Conservation (phyloP, 2,113 vertebrate genomes). For the Calyptommatus sinebrachiatus region DNA sequence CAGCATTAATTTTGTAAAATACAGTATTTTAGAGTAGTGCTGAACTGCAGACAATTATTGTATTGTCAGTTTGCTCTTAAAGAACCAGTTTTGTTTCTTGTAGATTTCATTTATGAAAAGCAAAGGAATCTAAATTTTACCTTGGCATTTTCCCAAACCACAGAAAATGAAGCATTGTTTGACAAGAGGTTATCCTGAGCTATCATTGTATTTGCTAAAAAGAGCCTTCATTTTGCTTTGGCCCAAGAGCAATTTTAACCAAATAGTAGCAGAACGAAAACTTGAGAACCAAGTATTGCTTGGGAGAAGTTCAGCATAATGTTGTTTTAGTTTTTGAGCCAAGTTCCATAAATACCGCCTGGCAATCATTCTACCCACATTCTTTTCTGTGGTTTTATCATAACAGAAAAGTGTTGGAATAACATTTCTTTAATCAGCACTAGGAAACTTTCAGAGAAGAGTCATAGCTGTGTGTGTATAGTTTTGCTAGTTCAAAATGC, state of each 20-base stretch:
- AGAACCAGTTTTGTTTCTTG: conserved; percentile 63
- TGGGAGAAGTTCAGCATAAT: conserved; percentile 36
- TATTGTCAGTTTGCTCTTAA: conserved; percentile 60
- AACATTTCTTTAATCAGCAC: background rate
- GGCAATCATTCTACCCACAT: background rate
- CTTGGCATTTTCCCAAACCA: conserved; percentile 62
- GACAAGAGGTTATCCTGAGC: conserved; percentile 60
- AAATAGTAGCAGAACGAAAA: conserved; percentile 41
- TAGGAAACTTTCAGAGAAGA: background rate
- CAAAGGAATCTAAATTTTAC: conserved; percentile 64
- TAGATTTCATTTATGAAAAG: conserved; percentile 54
- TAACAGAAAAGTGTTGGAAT: conserved; percentile 20
- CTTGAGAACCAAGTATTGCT: conserved; percentile 44
- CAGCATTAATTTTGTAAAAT: conserved; percentile 61
- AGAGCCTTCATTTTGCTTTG: conserved; percentile 46
- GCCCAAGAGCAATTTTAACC: conserved; percentile 28
- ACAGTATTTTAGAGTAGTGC: conserved; percentile 63
- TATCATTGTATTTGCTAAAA: conserved; percentile 56
- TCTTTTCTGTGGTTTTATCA: background rate
- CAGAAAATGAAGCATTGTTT: conserved; percentile 65
- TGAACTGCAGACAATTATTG: conserved; percentile 57
- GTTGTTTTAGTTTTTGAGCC: conserved; percentile 39
- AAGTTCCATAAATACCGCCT: conserved; percentile 37
- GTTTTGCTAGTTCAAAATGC: background rate
- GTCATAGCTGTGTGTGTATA: conserved; percentile 1